Evolutionary conservation across 2,888 invertebrate species (phyloP).

Genomic region (Sminthurides aquaticus): DNA sequence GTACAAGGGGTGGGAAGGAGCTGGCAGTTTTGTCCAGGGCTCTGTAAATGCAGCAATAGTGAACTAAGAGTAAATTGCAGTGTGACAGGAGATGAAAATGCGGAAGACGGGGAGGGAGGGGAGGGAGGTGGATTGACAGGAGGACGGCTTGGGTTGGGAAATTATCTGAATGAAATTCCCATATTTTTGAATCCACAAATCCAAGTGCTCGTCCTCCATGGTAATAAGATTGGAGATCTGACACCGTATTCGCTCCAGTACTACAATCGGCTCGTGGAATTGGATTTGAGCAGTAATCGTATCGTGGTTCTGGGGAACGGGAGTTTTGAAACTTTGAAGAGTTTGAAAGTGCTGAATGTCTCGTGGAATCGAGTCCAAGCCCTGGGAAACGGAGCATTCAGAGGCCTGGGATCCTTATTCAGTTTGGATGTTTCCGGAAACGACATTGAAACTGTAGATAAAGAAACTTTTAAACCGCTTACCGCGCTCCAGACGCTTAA

Average conservation of each 20-base stretch:
- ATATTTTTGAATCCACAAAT: conserved; percentile 21
- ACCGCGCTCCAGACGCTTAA: conserved; percentile 1
- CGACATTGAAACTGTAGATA: conserved; percentile 5
- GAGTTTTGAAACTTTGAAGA: conserved; percentile 18
- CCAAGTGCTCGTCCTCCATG: conserved; percentile 10
- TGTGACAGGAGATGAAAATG: background rate
- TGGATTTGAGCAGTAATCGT: conserved; percentile 20
- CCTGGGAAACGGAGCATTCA: conserved; percentile 3
- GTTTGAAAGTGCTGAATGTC: conserved; percentile 7
- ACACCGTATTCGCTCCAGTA: conserved; percentile 9
- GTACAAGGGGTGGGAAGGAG: conserved; percentile 1
- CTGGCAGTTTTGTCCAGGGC: conserved; percentile 20
- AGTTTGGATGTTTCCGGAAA: conserved; percentile 11
- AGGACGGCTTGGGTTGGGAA: background rate
- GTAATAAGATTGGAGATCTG: conserved; percentile 17
- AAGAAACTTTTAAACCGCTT: conserved; percentile 3
- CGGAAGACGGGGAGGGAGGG: background rate
- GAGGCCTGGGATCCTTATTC: conserved; percentile 6
- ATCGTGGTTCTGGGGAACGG: conserved; percentile 5
- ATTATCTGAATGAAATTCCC: conserved; percentile 16
- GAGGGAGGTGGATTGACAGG: background rate
- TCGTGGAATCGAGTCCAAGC: conserved; percentile 13
- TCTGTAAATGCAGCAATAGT: conserved; percentile 16
- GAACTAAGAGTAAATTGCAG: background rate
- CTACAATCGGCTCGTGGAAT: conserved; percentile 13